A percentile compares a stretch with the other conserved stretches of the same genome.
phyloP scores from a whole-genome alignment of 37 sponge, comb jelly and placozoan genomes.

The Aphrocallistes beatrix region DNA sequence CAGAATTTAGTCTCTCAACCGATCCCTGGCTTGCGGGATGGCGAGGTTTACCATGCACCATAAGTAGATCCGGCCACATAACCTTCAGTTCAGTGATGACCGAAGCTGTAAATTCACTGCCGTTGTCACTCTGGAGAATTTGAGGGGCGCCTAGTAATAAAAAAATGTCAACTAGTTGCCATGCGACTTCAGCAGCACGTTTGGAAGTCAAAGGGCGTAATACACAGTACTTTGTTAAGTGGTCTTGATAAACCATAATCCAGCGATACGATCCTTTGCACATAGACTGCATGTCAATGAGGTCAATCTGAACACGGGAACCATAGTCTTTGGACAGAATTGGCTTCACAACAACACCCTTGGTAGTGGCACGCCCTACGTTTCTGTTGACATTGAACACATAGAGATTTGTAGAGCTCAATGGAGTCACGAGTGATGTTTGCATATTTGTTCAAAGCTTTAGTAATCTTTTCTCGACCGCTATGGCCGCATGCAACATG shows the following conservation, averaged over 20 bases:
- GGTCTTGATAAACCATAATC: background rate
- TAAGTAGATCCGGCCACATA: background rate
- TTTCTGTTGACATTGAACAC: too few species aligned
- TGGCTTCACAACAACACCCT: too few species aligned
- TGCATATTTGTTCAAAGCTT: too few species aligned
- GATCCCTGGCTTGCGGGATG: background rate
- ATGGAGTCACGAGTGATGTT: too few species aligned
- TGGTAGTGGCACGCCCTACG: too few species aligned
- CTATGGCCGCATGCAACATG: too few species aligned
- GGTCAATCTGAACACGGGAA: too few species aligned
- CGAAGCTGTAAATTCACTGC: background rate
- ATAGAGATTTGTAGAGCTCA: too few species aligned
- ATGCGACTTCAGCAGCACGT: conserved; percentile 10
- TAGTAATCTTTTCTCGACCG: too few species aligned
- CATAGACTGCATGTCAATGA: too few species aligned
- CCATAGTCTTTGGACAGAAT: too few species aligned
- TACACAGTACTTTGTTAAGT: background rate
- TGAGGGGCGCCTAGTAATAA: background rate
- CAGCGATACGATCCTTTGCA: background rate
- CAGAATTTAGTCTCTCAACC: background rate
- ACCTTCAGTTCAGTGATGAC: background rate
- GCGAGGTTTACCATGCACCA: background rate
- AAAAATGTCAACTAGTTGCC: background rate
- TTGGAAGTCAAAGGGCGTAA: background rate
- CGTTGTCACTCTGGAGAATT: background rate